These are phyloP conservation scores for Adelosebastes latens DNA, from an alignment of 2,797 vertebrate species.

Conservation along the genomic window DNA sequence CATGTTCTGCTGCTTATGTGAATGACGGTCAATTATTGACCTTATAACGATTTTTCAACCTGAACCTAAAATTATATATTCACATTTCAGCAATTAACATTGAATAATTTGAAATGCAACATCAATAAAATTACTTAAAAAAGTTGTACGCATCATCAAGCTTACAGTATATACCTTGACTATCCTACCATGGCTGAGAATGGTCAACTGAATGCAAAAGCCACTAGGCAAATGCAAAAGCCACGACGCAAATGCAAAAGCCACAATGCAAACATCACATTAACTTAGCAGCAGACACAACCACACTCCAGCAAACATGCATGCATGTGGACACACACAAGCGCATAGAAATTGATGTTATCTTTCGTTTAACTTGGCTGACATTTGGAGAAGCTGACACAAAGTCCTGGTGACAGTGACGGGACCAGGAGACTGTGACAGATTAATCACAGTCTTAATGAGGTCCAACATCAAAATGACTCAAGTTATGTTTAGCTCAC, in stretches of 20 bases:
- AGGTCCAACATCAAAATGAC: background rate
- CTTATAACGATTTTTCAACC: background rate
- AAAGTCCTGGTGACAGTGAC: background rate
- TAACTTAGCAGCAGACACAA: background rate
- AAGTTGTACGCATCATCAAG: background rate
- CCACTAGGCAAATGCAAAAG: background rate
- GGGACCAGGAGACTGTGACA: background rate
- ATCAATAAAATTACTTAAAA: background rate
- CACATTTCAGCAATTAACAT: background rate
- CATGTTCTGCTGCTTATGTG: background rate
- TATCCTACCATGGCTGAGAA: too few species aligned
- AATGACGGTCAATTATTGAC: background rate
- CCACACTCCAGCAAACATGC: background rate
- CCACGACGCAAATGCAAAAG: too few species aligned
- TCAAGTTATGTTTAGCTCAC: background rate
- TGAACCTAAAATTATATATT: background rate
- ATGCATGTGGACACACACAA: background rate
- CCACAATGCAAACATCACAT: background rate
- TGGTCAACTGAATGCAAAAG: too few species aligned
- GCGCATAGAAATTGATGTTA: background rate
- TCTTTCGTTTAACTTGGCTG: conserved; percentile 17
- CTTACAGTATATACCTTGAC: background rate
- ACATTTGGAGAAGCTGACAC: conserved; percentile 23
- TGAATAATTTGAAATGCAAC: background rate
- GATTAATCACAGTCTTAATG: background rate